Evolutionary conservation across 2,113 vertebrate genomes (phyloP), one percentile per base, ranked within the genome.

Genomic region (Crotophaga sulcirostris): DNA sequence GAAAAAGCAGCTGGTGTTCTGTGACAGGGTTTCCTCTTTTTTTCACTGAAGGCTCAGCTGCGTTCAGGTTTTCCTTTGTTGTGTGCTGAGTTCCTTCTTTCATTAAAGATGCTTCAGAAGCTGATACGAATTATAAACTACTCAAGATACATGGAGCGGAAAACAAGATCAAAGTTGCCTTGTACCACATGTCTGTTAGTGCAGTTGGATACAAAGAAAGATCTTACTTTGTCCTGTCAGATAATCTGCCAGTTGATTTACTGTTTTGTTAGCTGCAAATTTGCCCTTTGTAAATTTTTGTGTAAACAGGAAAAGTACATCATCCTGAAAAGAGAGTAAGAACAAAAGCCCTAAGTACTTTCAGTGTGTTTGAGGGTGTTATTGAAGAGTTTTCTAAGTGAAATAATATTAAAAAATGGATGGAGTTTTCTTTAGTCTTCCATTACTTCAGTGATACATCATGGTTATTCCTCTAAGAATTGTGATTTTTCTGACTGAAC

Each of bases 151-250:
- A 63, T 5, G n/a, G 34, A 78, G 36, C 33, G 28, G 68, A 84
- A 93, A 93, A 78, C 28, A 85, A 72, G 85, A 96, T 90, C 89
- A 92, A 73, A 88, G 82, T 64, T 79, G 18, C 24, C n/a, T 69
- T 86, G 40, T 81, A 36, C 25, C 18, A 40, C 10, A 3, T 23
- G 16, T 67, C 70, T 79, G 59, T 62, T 89, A 74, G n/a, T 63
- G 55, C 49, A 31, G 70, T 10, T 55, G 59, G 51, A 31, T 55
- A 36, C 67, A 90, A 86, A 44, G 89, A 24, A 83, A 69, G 45
- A 28, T 66, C 66, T 87, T 87, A 13, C 44, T 77, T 92, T 78
- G 31, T 77, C 29, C 64, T 69, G 51, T 87, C 54, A 66, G 51
- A 38, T 67, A 42, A 77, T 75, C 34, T 89, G 40, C 51, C 51